These are phyloP conservation scores for Labrus mixtus DNA, from an alignment of 2,113 vertebrate species.

Conservation along the genomic window DNA sequence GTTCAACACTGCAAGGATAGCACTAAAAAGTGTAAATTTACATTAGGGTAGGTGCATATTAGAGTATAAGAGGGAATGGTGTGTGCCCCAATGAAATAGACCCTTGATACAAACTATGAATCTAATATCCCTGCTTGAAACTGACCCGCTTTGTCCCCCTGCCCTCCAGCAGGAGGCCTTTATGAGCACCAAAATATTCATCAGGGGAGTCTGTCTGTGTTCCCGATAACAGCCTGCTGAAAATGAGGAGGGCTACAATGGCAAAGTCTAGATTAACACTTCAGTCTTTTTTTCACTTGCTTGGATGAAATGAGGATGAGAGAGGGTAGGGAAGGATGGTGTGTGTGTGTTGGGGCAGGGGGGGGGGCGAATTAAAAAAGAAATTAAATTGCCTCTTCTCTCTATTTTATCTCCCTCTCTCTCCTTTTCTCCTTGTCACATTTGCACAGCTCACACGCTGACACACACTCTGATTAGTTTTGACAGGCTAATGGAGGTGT, in stretches of 20 bases:
- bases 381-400: slow-evolving; percentile 47
- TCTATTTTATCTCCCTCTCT: slow-evolving; percentile 25
- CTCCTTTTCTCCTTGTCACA: slow-evolving; percentile 32
- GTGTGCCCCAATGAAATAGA: not conserved
- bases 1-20: slow-evolving; percentile 11
- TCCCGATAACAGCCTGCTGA: slow-evolving; percentile 27
- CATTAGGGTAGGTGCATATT: slow-evolving; percentile 13
- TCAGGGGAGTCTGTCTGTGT: slow-evolving; percentile 29
- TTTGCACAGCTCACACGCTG: slow-evolving; percentile 19
- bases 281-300: slow-evolving; percentile 8
- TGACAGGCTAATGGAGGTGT: slow-evolving; percentile 42
- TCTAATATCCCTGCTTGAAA: slow-evolving; percentile 51
- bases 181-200: slow-evolving; percentile 37
- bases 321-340: slow-evolving; percentile 2
- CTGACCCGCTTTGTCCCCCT: slow-evolving; percentile 29
- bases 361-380: not conserved
- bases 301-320: slow-evolving; percentile 38
- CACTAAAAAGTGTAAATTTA: not conserved
- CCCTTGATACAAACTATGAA: slow-evolving; percentile 25
- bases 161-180: slow-evolving; percentile 15
- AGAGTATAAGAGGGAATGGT: not conserved
- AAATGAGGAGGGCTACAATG: slow-evolving; percentile 36
- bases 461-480: slow-evolving; percentile 25
- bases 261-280: slow-evolving; percentile 45
- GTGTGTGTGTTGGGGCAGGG: not conserved